Evolutionary conservation across 2,113 vertebrate species (phyloP).

Genomic region (Mesocricetus auratus): DNA sequence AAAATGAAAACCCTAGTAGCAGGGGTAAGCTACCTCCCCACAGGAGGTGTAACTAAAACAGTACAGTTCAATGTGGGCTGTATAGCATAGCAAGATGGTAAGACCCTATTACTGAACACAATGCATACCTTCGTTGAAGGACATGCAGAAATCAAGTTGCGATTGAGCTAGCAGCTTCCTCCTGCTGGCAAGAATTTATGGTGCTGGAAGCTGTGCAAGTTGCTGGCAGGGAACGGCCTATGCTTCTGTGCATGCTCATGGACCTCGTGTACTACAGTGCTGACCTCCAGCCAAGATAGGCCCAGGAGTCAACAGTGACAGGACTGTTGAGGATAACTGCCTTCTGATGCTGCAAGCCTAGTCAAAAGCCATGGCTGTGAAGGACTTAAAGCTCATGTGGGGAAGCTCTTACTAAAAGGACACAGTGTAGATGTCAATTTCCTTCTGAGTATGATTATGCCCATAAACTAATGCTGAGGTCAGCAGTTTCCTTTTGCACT

Average conservation of each 20-base stretch:
- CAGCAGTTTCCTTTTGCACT: no score
- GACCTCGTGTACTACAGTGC: accelerated
- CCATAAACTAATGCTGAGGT: neutral
- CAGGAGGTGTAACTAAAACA: neutral
- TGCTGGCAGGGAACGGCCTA: neutral
- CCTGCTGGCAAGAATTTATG: neutral
- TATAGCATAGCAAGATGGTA: no score
- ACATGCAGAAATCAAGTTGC: neutral
- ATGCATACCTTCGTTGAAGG: neutral
- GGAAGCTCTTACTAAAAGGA: neutral
- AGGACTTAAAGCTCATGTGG: neutral
- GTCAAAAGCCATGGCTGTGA: neutral
- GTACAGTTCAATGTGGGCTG: neutral
- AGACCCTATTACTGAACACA: neutral
- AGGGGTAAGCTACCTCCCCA: neutral
- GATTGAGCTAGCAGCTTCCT: neutral
- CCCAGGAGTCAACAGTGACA: neutral
- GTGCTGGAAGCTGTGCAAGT: neutral
- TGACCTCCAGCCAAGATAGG: no score
- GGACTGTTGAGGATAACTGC: neutral
- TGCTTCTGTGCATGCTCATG: no score
- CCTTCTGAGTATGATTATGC: neutral
- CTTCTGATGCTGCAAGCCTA: neutral
- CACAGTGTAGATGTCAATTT: neutral
- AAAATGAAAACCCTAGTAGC: neutral